phyloP scores from a whole-genome alignment of 2,797 vertebrate genomes.

The Artibeus lituratus region DNA sequence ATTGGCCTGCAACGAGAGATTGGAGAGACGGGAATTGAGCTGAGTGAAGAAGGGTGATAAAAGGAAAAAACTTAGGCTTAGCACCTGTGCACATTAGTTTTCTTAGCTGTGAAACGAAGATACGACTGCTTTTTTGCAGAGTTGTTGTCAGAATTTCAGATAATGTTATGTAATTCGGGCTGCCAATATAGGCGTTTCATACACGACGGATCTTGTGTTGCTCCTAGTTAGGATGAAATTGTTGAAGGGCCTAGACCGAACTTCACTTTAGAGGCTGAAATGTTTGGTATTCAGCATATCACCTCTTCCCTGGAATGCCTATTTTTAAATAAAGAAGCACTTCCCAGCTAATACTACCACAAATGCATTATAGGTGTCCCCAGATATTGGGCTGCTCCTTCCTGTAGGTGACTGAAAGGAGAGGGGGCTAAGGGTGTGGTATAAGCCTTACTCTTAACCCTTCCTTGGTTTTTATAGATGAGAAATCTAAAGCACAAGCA shows the following conservation, averaged over 20 bases:
- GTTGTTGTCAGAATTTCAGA: background rate
- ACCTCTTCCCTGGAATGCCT: background rate
- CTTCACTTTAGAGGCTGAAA: background rate
- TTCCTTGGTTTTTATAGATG: background rate
- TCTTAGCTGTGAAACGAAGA: background rate
- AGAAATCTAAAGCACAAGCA: background rate
- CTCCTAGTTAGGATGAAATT: background rate
- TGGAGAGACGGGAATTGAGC: background rate
- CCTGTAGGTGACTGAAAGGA: background rate
- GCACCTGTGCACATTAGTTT: background rate
- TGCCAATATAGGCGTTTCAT: background rate
- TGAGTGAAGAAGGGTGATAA: background rate
- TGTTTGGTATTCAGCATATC: background rate
- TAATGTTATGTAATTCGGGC: background rate
- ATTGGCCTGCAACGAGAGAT: background rate
- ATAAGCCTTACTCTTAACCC: background rate
- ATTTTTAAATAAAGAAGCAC: background rate
- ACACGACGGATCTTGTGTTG: background rate
- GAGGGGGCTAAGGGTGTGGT: rapidly evolving
- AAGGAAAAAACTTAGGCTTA: background rate
- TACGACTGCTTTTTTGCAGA: background rate
- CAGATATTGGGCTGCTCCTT: background rate
- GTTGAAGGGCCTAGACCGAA: background rate
- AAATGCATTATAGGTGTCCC: background rate
- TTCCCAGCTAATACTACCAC: background rate